These are phyloP conservation scores for Tridacna crocea DNA, from an alignment of 2,888 invertebrate species.

Conservation along the genomic window DNA sequence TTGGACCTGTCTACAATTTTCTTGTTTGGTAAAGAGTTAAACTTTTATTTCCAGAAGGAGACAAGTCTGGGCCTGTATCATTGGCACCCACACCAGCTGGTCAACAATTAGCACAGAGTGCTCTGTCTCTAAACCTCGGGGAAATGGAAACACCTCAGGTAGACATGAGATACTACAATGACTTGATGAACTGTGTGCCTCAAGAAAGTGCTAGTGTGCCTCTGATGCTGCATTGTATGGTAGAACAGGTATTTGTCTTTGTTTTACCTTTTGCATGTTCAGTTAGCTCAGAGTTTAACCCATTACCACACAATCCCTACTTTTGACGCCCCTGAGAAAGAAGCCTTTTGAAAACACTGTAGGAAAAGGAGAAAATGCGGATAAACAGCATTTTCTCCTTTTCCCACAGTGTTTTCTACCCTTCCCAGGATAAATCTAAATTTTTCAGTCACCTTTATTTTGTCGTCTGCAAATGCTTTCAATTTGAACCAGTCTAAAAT, in stretches of 20 bases:
- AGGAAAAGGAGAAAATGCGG: too few species aligned
- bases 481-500: too few species aligned
- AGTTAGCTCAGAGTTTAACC: not conserved
- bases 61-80: slow-evolving; percentile 61
- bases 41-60: slow-evolving; percentile 51
- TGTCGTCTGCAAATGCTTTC: too few species aligned
- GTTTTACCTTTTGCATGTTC: too few species aligned
- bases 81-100: slow-evolving; percentile 67
- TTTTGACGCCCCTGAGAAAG: too few species aligned
- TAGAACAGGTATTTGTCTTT: slow-evolving; percentile 79
- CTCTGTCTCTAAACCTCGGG: slow-evolving; percentile 61
- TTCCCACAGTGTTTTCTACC: too few species aligned
- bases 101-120: slow-evolving; percentile 55
- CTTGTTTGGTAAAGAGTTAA: not conserved
- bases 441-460: too few species aligned
- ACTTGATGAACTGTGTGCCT: slow-evolving; percentile 82
- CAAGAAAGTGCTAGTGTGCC: slow-evolving; percentile 82
- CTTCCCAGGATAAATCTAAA: too few species aligned
- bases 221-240: slow-evolving; percentile 82
- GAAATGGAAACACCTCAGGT: slow-evolving; percentile 66
- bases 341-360: too few species aligned
- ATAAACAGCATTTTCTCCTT: too few species aligned
- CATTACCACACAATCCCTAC: too few species aligned
- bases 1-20: too few species aligned
- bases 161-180: slow-evolving; percentile 83